Conservation (phyloP, 1,140 invertebrate species). For the Eupeodes corollae region DNA sequence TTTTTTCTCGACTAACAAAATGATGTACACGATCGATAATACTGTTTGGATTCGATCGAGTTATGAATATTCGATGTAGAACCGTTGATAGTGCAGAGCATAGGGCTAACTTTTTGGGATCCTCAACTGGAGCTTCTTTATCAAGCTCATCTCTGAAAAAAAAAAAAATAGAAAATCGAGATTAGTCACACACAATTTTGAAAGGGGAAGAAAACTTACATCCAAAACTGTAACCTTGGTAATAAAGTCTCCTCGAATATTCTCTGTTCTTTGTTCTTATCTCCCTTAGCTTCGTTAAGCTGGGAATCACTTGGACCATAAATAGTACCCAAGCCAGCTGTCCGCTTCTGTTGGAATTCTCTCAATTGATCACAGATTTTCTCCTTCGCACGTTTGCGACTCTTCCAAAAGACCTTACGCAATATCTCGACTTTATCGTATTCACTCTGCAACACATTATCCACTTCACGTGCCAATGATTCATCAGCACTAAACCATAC, state of each 20-base stretch:
- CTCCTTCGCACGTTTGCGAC: constrained; percentile 70
- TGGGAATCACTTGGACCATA: constrained; percentile 79
- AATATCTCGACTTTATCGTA: constrained; percentile 81
- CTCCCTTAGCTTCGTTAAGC: constrained; percentile 66
- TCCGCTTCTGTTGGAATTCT: constrained; percentile 83
- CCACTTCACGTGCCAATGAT: constrained; percentile 70
- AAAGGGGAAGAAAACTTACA: constrained; percentile 43
- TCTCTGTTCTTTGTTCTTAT: constrained; percentile 67
- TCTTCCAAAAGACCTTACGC: constrained; percentile 78
- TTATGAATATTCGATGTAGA: constrained; percentile 40
- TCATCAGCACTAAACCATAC: constrained; percentile 75
- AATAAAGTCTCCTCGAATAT: constrained; percentile 62
- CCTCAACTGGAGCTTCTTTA: constrained; percentile 47
- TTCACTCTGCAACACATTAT: constrained; percentile 69
- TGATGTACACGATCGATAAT: constrained; percentile 47
- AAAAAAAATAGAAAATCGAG: constrained; percentile 3
- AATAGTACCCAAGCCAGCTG: constrained; percentile 77
- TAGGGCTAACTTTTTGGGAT: constrained; percentile 56
- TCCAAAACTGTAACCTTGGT: constrained; percentile 57
- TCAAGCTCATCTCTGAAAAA: constrained; percentile 55
- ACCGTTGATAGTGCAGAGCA: constrained; percentile 70
- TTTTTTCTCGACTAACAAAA: constrained; percentile 75
- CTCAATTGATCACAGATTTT: constrained; percentile 75
- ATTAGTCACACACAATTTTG: constrained; percentile 1
- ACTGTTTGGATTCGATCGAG: constrained; percentile 29